A percentile compares a stretch with the other conserved stretches of the same genome.
phyloP scores from a whole-genome alignment of 2,113 vertebrate genomes.

The Caloenas nicobarica region DNA sequence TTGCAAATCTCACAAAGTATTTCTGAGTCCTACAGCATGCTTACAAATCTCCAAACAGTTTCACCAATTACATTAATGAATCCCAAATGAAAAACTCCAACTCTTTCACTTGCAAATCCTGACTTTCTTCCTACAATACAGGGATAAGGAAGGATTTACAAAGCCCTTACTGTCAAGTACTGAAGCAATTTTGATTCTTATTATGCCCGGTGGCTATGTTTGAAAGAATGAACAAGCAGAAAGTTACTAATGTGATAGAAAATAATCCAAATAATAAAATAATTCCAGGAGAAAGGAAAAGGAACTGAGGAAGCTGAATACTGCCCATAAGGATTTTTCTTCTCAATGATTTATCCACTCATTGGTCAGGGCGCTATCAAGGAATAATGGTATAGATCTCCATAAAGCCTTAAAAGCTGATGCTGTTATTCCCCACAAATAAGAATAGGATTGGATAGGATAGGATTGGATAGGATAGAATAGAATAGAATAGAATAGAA shows the following conservation, averaged over 20 bases:
- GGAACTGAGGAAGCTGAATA: background rate
- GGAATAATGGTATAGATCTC: background rate
- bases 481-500: background rate
- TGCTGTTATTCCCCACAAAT: background rate
- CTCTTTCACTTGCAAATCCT: slow-evolving; percentile 50
- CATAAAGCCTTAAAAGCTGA: background rate
- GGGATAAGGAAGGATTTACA: slow-evolving; percentile 52
- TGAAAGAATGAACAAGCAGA: background rate
- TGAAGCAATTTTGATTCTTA: slow-evolving; percentile 33
- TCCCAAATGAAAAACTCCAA: background rate
- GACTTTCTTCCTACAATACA: background rate
- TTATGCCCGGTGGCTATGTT: background rate
- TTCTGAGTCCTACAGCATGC: background rate
- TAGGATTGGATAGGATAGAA: background rate
- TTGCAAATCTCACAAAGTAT: slow-evolving; percentile 24
- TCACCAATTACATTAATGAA: slow-evolving; percentile 44
- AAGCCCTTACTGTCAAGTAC: background rate
- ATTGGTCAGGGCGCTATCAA: background rate
- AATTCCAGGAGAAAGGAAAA: background rate
- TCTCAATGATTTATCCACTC: background rate
- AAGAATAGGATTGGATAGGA: background rate
- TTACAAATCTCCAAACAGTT: slow-evolving; percentile 19
- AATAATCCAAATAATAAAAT: background rate
- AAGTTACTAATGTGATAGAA: background rate
- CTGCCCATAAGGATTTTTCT: background rate